Base-by-base conservation (phyloP, 1,140 invertebrate genomes). In the Drosophila bifasciata region DNA sequence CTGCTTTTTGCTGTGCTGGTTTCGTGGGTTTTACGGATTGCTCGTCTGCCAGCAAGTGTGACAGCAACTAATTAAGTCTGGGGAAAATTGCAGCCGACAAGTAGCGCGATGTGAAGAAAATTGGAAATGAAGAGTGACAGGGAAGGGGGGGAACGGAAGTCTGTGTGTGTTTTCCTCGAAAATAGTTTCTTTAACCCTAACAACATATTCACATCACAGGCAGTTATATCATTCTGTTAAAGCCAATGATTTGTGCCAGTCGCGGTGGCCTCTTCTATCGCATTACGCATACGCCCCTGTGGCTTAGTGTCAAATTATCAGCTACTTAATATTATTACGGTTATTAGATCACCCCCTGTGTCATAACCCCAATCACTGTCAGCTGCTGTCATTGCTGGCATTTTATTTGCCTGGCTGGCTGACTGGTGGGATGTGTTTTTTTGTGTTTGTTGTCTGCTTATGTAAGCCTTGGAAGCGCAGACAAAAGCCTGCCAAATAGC, bases 401-500 rank as follows among this genome's bases (percentile, higher is more conserved):
- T 60, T 74, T 61, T 48, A 55, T 44, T 48, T 53, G 39, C 43
- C 44, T 28, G 25, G 7, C 25, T 44, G 21, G 7, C 25, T 64
- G 23, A 9, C 28, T 32, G 32, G 0, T 8, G 25, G 21, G 19
- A 15, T 17, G 41, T 58, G n/a, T 58, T 13, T 46, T 56, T 63
- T 17, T 25, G 36, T 13, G 2, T 19, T 16, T 9, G 15, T 46
- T 7, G n/a, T 46, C 41, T 25, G 51, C 72, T 76, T 76, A 76
- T 68, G 64, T 61, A 76, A 76, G 67, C 64, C 50, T 51, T 39
- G 52, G 52, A 50, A 79, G 45, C 55, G 56, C 67, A 63, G 60
- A 76, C 78, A 81, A 73, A 81, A 81, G 73, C 68, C 69, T 81
- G 78, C 62, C 78, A 81, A 81, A 77, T 81, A 77, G 78, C 79